Evolutionary conservation across 2,797 vertebrate genomes (phyloP).

Genomic region (Phoxinus dragarum): DNA sequence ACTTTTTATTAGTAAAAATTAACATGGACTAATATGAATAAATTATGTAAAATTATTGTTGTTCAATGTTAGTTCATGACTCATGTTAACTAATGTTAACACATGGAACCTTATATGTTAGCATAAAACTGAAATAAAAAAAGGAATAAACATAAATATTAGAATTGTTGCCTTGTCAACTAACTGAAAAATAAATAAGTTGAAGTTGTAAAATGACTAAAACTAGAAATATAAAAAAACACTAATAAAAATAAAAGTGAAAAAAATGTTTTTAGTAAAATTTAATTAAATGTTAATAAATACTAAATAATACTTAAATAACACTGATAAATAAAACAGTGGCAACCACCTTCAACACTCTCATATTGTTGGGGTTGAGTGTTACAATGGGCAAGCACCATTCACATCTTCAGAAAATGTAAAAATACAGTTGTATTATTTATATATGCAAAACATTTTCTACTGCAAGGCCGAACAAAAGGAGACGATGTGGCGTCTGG

Average conservation of each 20-base stretch:
- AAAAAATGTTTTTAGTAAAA: not conserved
- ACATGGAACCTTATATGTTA: not conserved
- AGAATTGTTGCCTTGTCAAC: not conserved
- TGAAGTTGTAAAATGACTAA: not conserved
- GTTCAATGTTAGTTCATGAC: not conserved
- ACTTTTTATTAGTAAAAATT: not conserved
- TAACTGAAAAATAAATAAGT: not conserved
- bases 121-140: not conserved
- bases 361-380: not conserved
- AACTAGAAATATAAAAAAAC: not conserved
- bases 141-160: not conserved
- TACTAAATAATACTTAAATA: not conserved
- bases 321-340: not conserved
- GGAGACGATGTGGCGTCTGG: constrained; percentile 77
- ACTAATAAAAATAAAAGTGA: too few relatives aligned
- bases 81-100: not conserved
- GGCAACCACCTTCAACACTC: not conserved
- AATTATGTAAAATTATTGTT: not conserved
- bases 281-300: not conserved
- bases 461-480: constrained; percentile 77
- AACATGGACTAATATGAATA: not conserved
- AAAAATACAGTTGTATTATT: not conserved
- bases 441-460: not conserved
- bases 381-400: not conserved
- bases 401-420: not conserved